Evolutionary conservation across 2,113 vertebrate species (phyloP).

Genomic region (Symphodus melops): DNA sequence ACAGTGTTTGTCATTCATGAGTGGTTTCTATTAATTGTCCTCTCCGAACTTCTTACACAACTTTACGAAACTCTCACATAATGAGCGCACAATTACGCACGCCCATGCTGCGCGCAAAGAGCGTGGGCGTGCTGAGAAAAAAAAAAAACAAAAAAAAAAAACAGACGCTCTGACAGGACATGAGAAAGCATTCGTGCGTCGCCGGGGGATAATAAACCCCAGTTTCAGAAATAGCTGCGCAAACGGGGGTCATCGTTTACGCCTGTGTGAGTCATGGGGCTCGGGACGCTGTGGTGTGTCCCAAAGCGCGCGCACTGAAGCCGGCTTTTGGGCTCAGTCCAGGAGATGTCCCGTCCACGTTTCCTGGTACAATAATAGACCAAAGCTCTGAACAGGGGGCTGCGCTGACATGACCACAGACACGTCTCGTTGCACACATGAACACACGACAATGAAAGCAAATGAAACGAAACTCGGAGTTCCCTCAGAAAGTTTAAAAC

Average conservation of each 20-base stretch:
- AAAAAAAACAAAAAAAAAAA: too few relatives aligned
- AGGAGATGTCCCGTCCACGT: conserved; percentile 66
- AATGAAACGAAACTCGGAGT: background rate
- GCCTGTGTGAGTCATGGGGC: conserved; percentile 7
- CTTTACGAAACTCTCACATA: conserved; percentile 40
- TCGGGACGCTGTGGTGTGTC: conserved; percentile 17
- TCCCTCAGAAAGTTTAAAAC: background rate
- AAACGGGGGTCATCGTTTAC: conserved; percentile 43
- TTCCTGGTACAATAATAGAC: conserved; percentile 76
- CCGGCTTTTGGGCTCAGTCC: conserved; percentile 47
- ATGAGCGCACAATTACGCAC: conserved; percentile 68
- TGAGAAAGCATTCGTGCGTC: conserved; percentile 30
- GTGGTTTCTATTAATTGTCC: conserved; percentile 18
- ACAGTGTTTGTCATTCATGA: conserved; percentile 69
- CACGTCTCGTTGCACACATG: conserved; percentile 64
- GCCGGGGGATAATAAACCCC: conserved; percentile 21
- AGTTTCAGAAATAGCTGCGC: conserved; percentile 31
- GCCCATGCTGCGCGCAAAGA: conserved; percentile 38
- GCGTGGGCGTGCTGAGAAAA: conserved; percentile 1
- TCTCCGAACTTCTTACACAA: conserved; percentile 60
- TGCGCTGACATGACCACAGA: conserved; percentile 65
- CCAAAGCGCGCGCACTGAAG: conserved; percentile 7
- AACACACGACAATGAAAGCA: background rate
- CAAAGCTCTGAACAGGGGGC: conserved; percentile 34
- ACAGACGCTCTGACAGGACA: conserved; percentile 34